These are phyloP conservation scores for Ceyx melanurus DNA, from an alignment of 2,113 vertebrate species.

Conservation along the genomic window DNA sequence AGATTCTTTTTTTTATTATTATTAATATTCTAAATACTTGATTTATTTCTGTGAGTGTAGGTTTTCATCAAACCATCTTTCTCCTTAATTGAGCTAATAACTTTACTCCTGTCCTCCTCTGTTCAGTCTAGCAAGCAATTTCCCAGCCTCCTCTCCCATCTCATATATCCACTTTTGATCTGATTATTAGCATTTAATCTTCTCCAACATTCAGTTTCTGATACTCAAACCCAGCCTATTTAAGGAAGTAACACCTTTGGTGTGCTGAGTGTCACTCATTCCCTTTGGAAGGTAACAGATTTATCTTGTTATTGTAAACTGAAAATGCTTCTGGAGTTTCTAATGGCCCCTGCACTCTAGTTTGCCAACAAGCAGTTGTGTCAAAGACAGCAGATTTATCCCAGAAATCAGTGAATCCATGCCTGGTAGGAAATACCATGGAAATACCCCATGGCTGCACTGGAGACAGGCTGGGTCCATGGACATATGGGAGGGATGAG, in stretches of 20 bases:
- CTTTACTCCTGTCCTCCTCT: conserved; percentile 42
- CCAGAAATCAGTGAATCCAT: background rate
- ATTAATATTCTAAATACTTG: conserved; percentile 12
- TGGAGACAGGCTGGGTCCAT: background rate
- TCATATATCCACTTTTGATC: conserved; percentile 42
- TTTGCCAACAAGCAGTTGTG: background rate
- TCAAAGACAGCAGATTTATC: background rate
- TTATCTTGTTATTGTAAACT: background rate
- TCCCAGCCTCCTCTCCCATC: conserved; percentile 39
- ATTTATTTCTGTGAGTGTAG: conserved; percentile 45
- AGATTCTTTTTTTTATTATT: background rate
- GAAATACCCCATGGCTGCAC: background rate
- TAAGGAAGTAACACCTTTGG: background rate
- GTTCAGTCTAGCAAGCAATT: conserved; percentile 50
- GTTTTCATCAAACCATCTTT: conserved; percentile 37
- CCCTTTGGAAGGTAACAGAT: background rate
- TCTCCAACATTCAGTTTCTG: background rate
- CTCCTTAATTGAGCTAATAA: conserved; percentile 66
- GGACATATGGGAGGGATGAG: background rate
- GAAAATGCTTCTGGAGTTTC: background rate
- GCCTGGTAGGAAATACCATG: background rate
- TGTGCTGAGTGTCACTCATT: background rate
- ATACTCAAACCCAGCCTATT: conserved; percentile 4
- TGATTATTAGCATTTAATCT: conserved; percentile 57
- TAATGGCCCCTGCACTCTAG: background rate